Evolutionary conservation across 2,797 vertebrate genomes (phyloP).

Genomic region (Chelon labrosus): DNA sequence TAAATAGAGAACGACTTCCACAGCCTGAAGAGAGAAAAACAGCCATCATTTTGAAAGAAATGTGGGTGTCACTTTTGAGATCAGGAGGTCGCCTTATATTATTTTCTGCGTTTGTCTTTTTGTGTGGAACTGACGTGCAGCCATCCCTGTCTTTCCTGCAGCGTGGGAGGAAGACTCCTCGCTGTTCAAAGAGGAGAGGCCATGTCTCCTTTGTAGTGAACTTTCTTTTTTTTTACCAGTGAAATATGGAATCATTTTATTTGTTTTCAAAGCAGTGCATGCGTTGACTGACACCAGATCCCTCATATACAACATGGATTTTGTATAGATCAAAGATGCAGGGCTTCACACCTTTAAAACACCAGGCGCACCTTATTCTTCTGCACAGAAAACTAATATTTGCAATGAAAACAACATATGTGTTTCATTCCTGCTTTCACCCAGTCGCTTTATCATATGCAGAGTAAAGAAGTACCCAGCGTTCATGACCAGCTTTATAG

Average conservation of each 20-base stretch:
- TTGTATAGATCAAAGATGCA: too few relatives aligned
- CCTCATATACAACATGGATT: too few relatives aligned
- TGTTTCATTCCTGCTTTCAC: background rate
- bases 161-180: too few relatives aligned
- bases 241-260: too few relatives aligned
- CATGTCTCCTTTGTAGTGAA: background rate
- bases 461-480: slow-evolving; percentile 1
- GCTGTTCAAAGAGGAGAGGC: background rate
- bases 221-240: background rate
- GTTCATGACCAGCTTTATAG: background rate
- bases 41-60: background rate
- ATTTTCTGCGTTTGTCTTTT: background rate
- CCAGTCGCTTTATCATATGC: background rate
- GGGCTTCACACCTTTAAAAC: too few relatives aligned
- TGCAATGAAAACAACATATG: background rate
- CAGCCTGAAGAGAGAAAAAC: too few relatives aligned
- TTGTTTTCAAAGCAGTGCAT: too few relatives aligned
- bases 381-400: background rate
- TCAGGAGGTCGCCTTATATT: background rate
- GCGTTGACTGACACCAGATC: too few relatives aligned
- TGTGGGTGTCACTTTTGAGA: background rate
- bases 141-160: background rate
- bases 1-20: background rate
- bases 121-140: background rate
- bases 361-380: background rate